Evolutionary conservation across 2,888 invertebrate genomes (phyloP).

Genomic region (Phengaris alcon): DNA sequence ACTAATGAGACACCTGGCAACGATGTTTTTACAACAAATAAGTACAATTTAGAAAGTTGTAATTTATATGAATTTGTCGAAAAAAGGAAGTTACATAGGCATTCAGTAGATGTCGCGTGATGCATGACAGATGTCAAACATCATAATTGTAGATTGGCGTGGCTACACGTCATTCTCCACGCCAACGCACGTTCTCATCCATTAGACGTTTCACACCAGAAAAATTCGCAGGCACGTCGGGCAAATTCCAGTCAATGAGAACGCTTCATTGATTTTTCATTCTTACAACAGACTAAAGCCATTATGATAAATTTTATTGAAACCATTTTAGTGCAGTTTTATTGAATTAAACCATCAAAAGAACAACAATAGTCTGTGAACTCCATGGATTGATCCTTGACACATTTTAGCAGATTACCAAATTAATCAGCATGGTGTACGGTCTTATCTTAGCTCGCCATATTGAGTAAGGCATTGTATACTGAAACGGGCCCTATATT

Average conservation of each 20-base stretch:
- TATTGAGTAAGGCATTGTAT: slow-evolving; percentile 31
- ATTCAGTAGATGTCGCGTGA: neutral
- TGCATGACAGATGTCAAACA: too few species aligned
- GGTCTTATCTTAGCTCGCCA: slow-evolving; percentile 21
- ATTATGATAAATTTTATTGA: slow-evolving; percentile 21
- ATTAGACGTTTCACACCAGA: neutral
- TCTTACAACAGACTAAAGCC: slow-evolving; percentile 6
- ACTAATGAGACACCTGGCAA: neutral
- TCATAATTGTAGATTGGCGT: too few species aligned
- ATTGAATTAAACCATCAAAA: slow-evolving; percentile 56
- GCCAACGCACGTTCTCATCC: too few species aligned
- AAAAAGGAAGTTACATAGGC: neutral
- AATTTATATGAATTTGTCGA: neutral
- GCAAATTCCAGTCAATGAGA: neutral
- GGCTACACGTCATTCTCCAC: too few species aligned
- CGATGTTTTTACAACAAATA: neutral
- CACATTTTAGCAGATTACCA: slow-evolving; percentile 21
- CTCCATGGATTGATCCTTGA: slow-evolving; percentile 22
- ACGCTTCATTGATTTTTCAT: slow-evolving; percentile 18
- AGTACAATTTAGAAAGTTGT: neutral
- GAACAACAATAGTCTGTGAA: slow-evolving; percentile 24
- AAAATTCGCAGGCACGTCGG: neutral
- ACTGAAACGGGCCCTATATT: slow-evolving; percentile 34
- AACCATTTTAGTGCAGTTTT: slow-evolving; percentile 43
- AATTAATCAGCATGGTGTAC: slow-evolving; percentile 4